Conservation (phyloP, 2,888 invertebrate species). For the Parnassius smintheus region DNA sequence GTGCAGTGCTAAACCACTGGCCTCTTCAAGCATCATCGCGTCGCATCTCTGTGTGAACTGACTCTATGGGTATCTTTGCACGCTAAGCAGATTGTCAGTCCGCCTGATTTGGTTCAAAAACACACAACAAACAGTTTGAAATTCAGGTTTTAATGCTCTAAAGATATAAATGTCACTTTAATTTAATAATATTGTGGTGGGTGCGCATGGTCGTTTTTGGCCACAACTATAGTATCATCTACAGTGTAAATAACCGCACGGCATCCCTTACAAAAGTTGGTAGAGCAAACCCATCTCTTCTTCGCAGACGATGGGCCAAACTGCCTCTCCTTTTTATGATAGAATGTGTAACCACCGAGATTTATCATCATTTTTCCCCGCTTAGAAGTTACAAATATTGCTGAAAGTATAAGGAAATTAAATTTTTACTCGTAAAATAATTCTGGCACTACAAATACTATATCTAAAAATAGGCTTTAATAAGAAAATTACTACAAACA, state of each 20-base stretch:
- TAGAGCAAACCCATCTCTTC: slow-evolving; percentile 33
- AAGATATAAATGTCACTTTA: no score
- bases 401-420: slow-evolving; percentile 33
- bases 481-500: no score
- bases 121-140: no score
- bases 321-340: slow-evolving; percentile 30
- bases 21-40: no score
- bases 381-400: slow-evolving; percentile 38
- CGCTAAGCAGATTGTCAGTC: no score
- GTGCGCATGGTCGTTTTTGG: slow-evolving; percentile 33
- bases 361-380: slow-evolving; percentile 44
- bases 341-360: slow-evolving; percentile 45
- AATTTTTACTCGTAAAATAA: not conserved
- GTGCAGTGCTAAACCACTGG: no score
- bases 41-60: no score
- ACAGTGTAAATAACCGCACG: slow-evolving; percentile 44
- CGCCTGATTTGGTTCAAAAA: no score
- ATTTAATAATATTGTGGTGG: not conserved
- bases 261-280: slow-evolving; percentile 40
- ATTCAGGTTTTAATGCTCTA: no score
- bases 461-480: no score
- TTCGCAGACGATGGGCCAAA: slow-evolving; percentile 24
- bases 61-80: no score
- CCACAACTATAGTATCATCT: slow-evolving; percentile 36
- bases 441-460: no score